Percentiles rank a stretch among this genome's conserved stretches.
Conservation (phyloP, 2,797 vertebrate species). For the Tenualosa thibaudeaui region DNA sequence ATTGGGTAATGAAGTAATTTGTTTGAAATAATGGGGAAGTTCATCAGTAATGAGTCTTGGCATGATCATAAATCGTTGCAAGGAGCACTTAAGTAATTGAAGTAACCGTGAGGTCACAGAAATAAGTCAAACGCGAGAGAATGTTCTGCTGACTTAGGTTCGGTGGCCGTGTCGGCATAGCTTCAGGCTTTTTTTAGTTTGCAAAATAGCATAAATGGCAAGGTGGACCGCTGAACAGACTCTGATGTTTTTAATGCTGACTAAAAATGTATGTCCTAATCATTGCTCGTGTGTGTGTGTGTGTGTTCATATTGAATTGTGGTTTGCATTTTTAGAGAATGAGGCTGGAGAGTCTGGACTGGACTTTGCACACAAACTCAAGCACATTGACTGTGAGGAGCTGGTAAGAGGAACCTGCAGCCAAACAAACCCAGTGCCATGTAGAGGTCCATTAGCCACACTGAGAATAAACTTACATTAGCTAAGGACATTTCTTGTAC, state of each 20-base stretch:
- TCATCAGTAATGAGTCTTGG: background rate
- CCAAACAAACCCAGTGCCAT: background rate
- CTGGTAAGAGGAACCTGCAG: conserved; percentile 68
- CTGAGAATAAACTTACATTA: background rate
- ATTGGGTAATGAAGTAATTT: conserved; percentile 20
- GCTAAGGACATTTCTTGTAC: background rate
- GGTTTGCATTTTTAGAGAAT: conserved; percentile 70
- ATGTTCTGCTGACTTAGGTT: background rate
- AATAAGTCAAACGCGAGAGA: background rate
- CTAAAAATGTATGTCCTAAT: background rate
- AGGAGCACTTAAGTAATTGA: conserved; percentile 25
- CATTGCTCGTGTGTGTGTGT: conserved; percentile 5
- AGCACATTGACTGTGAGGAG: conserved; percentile 76
- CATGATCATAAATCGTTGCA: conserved; percentile 11
- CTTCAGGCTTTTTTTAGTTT: background rate
- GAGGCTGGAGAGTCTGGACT: conserved; percentile 74
- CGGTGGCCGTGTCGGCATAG: background rate
- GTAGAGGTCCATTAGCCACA: background rate
- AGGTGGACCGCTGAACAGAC: background rate
- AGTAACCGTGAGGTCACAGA: conserved; percentile 8
- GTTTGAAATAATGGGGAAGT: conserved; percentile 7
- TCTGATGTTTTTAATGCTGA: background rate
- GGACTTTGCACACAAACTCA: conserved; percentile 76
- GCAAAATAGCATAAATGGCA: background rate
- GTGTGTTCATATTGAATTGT: background rate